phyloP scores from a whole-genome alignment of 2,888 invertebrate genomes.

The Eumacrocentrus americanus region DNA sequence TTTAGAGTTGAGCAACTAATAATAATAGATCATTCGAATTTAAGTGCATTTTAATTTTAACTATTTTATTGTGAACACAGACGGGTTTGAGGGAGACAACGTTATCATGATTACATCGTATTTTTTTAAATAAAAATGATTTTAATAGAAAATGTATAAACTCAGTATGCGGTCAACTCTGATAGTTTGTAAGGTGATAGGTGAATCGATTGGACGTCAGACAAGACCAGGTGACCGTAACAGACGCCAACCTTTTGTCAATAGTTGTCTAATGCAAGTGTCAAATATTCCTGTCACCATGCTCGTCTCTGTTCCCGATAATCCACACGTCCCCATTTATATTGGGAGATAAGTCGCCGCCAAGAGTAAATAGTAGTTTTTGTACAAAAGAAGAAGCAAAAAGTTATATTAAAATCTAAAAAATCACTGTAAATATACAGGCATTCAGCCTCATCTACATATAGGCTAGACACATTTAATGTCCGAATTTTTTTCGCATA shows the following conservation, averaged over 20 bases:
- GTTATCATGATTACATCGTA: too few species aligned
- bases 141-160: too few species aligned
- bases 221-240: too few species aligned
- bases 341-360: slow-evolving; percentile 47
- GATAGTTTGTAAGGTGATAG: too few species aligned
- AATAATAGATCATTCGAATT: not conserved
- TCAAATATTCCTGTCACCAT: too few species aligned
- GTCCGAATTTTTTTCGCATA: slow-evolving; percentile 29
- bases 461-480: slow-evolving; percentile 4
- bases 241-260: too few species aligned
- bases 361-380: slow-evolving; percentile 43
- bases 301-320: slow-evolving; percentile 32
- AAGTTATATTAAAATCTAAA: slow-evolving; percentile 14
- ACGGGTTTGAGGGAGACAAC: too few species aligned
- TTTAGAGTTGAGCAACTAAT: slow-evolving; percentile 25
- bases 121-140: too few species aligned
- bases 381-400: slow-evolving; percentile 21
- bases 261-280: too few species aligned
- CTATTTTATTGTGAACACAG: slow-evolving; percentile 9
- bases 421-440: slow-evolving; percentile 21
- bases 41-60: not conserved
- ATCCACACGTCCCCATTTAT: slow-evolving; percentile 36
- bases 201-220: too few species aligned
- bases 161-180: too few species aligned
- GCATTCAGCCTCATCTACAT: not conserved